phyloP scores from a whole-genome alignment of 2,797 vertebrate genomes.

The Halcyon badia region DNA sequence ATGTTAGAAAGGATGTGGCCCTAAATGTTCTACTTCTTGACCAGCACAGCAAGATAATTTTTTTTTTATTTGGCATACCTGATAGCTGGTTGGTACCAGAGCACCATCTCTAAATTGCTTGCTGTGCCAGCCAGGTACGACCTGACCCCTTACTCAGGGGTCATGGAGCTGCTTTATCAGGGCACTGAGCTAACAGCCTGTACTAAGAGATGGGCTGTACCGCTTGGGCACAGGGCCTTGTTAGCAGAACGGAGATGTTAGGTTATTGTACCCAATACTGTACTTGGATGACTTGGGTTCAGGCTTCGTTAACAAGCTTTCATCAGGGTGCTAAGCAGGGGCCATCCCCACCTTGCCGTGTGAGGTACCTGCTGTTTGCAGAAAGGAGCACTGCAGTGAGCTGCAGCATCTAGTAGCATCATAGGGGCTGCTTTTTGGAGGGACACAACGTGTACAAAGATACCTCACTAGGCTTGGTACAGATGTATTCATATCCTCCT shows the following conservation, averaged over 20 bases:
- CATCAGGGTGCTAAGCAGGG: fast-evolving
- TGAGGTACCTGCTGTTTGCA: neutral
- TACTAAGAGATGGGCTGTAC: neutral
- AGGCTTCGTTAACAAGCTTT: neutral
- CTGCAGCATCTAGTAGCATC: neutral
- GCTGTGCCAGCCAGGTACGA: neutral
- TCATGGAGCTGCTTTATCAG: neutral
- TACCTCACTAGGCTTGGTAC: neutral
- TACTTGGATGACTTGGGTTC: neutral
- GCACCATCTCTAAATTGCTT: neutral
- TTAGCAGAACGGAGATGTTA: neutral
- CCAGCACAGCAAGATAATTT: neutral
- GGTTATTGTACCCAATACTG: neutral
- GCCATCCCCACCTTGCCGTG: fast-evolving
- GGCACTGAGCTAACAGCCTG: fast-evolving
- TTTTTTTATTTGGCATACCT: neutral
- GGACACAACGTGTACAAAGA: too few species aligned
- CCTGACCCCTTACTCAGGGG: neutral
- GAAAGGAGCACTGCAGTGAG: neutral
- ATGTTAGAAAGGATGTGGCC: neutral
- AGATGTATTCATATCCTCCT: neutral
- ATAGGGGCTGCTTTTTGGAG: neutral
- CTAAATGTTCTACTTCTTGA: neutral
- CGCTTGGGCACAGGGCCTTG: fast-evolving
- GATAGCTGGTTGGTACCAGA: neutral